phyloP scores from a whole-genome alignment of 2,888 invertebrate species.

The Leucophenga montana region DNA sequence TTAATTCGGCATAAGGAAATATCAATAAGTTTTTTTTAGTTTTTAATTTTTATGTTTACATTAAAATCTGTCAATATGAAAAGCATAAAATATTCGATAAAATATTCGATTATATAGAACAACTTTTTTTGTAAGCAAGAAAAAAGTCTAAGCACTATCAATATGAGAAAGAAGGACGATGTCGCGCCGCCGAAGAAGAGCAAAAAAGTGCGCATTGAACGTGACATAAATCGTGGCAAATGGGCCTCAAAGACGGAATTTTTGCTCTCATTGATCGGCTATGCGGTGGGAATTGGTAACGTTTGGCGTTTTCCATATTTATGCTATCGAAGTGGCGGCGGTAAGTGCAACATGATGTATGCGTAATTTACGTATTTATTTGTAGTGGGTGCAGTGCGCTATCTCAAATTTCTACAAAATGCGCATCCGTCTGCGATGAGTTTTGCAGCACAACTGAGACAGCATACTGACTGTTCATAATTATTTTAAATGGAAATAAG shows the following conservation, averaged over 20 bases:
- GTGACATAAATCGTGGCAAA: slow-evolving; percentile 75
- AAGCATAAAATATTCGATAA: no score
- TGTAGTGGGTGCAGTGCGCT: no score
- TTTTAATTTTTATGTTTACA: no score
- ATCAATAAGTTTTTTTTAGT: no score
- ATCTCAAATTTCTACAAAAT: background rate
- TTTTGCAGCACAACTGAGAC: background rate
- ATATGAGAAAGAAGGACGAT: no score
- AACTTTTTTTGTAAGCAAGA: no score
- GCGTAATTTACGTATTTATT: background rate
- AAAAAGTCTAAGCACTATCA: no score
- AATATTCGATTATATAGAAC: no score
- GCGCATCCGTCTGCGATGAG: background rate
- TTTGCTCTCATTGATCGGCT: slow-evolving; percentile 85
- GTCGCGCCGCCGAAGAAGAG: background rate
- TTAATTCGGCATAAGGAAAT: no score
- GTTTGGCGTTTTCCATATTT: slow-evolving; percentile 91
- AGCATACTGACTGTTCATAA: no score
- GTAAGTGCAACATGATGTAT: slow-evolving; percentile 67
- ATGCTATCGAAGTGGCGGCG: slow-evolving; percentile 89
- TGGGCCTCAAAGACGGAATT: slow-evolving; percentile 87
- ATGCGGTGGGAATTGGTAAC: slow-evolving; percentile 89
- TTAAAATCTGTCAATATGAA: no score
- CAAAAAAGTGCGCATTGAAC: slow-evolving; percentile 42
- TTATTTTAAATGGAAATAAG: no score